Base-by-base conservation (phyloP, 2,888 invertebrate species). In the Tetramorium bicarinatum region DNA sequence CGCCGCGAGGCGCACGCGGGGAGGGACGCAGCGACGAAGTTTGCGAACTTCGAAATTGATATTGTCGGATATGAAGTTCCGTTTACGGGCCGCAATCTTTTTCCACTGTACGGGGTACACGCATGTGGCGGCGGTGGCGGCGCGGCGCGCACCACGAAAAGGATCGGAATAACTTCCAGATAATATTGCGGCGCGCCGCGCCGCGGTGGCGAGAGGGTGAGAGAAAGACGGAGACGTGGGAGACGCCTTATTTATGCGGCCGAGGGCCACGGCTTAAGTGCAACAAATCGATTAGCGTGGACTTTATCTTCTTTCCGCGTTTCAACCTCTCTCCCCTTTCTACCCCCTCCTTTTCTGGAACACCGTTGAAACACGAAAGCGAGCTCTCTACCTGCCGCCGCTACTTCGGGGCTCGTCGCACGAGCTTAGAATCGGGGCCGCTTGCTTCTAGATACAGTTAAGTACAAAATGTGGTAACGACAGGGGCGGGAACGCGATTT, bases 1-100 rank as follows among this genome's bases (percentile, higher is more conserved):
- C 29, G 67, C 67, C 21, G 49, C 76, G 64, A 25, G 49, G 18
- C 52, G 62, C 62, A 6, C 61, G 29, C 29, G 29, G 29, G 29
- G 25, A 18, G 11, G 18, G n/a, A 77, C 44, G 56, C 44, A 18
- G 21, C 44, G 56, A 44, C 69, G 11, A 79, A 71, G 79, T 79
- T 79, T 21, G 71, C 79, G 6, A 67, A 77, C 82, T 86, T 84
- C 69, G 72, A 85, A 77, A 84, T 76, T 80, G 82, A 82, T 76
- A 85, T 74, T 83, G 66, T 79, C 75, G 79, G 74, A 49, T 79
- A 71, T 71, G 81, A 71, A 66, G 64, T 74, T 81, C 74, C 66
- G 59, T 66, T 56, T 66, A 59, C 77, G 41, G 56, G 15, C 56
- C 79, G 69, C 86, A 61, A 54, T 79, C 79, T 69, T 71, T 79